Percentiles rank a stretch among this genome's conserved stretches.
These are phyloP conservation scores for Megaleporinus macrocephalus DNA, from an alignment of 2,113 vertebrate genomes.

Conservation along the genomic window DNA sequence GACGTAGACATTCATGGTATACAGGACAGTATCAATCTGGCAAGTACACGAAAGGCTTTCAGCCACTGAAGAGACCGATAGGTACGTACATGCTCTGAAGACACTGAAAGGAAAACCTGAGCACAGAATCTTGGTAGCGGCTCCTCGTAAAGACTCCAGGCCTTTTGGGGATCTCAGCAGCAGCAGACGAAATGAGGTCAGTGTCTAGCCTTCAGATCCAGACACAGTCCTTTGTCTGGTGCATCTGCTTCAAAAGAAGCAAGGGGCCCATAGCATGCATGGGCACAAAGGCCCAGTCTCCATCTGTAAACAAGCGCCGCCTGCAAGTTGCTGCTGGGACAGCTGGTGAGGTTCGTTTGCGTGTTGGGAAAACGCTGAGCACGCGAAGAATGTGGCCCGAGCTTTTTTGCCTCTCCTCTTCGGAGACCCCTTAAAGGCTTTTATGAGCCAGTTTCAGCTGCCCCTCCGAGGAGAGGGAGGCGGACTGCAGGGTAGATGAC, in stretches of 20 bases:
- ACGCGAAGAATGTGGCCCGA: conserved; percentile 38
- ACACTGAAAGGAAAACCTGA: neutral
- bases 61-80: too few relatives aligned
- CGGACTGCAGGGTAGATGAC: neutral
- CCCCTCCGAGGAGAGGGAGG: too few relatives aligned
- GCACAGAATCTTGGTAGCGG: neutral
- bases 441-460: neutral
- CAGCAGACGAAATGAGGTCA: conserved; percentile 38
- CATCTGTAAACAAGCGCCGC: neutral
- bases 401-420: neutral
- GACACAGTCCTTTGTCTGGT: conserved; percentile 43
- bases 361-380: conserved; percentile 38
- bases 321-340: neutral
- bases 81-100: too few relatives aligned
- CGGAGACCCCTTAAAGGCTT: neutral
- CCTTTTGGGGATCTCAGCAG: neutral
- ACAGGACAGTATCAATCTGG: neutral
- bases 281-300: conserved; percentile 14
- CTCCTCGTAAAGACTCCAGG: neutral
- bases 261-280: conserved; percentile 17
- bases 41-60: neutral
- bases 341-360: conserved; percentile 25
- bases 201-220: conserved; percentile 28
- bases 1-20: neutral
- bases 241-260: conserved; percentile 34